phyloP scores from a whole-genome alignment of 2,888 invertebrate species.

The Drosophila ustulata region DNA sequence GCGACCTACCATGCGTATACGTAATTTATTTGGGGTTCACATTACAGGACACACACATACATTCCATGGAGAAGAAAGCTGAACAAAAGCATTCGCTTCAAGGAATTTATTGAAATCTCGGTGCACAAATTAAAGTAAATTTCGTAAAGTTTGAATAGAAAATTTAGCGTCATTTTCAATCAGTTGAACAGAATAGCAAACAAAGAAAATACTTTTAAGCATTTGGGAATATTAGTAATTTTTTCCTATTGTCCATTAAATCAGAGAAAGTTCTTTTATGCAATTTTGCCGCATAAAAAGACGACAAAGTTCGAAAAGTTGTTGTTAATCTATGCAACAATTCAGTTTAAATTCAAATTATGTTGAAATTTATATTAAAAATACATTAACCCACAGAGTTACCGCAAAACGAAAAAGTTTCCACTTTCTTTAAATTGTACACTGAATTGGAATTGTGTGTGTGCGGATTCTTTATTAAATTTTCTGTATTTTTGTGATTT shows the following conservation, averaged over 20 bases:
- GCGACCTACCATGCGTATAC: constrained; percentile 54
- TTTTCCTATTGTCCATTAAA: constrained; percentile 10
- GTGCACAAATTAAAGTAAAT: constrained; percentile 31
- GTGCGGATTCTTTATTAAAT: constrained; percentile 3
- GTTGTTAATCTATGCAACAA: constrained; percentile 18
- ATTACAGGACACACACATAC: constrained; percentile 11
- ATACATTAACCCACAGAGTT: constrained; percentile 35
- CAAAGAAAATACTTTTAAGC: neutral
- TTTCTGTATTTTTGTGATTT: constrained; percentile 7
- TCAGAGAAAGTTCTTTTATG: neutral
- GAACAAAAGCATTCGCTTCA: constrained; percentile 20
- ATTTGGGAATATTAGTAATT: constrained; percentile 12
- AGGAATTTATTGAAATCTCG: constrained; percentile 24
- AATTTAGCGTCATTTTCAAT: neutral
- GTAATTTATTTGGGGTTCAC: constrained; percentile 26
- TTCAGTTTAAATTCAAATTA: constrained; percentile 49
- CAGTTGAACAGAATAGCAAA: neutral
- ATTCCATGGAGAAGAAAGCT: constrained; percentile 9
- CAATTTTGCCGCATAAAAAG: neutral
- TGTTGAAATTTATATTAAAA: constrained; percentile 55
- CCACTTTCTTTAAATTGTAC: constrained; percentile 8
- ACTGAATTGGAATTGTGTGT: constrained; percentile 14
- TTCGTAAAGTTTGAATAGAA: constrained; percentile 11
- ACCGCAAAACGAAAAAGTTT: constrained; percentile 20
- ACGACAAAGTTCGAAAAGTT: constrained; percentile 8